phyloP scores from a whole-genome alignment of 2,113 vertebrate species.

The Xyliphius kryptos region DNA sequence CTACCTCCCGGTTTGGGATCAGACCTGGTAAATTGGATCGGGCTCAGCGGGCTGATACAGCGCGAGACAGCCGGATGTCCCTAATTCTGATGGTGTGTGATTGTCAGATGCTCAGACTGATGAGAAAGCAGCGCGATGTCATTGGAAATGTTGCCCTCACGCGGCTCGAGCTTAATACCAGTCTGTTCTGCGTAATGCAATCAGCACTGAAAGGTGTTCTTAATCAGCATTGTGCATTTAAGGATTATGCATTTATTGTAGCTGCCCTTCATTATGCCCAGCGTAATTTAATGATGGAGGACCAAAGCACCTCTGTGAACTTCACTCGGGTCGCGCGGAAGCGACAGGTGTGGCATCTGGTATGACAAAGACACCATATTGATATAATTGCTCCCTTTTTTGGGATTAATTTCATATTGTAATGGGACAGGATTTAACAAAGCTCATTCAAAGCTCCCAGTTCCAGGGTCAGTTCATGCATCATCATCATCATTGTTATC shows the following conservation, averaged over 20 bases:
- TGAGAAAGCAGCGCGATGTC: too few species aligned
- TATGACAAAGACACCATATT: conserved; percentile 45
- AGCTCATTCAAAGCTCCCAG: too few species aligned
- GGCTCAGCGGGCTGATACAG: too few species aligned
- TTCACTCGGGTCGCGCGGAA: conserved; percentile 39
- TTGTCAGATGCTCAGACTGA: too few species aligned
- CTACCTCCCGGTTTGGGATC: too few species aligned
- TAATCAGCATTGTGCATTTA: conserved; percentile 68
- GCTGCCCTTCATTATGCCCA: conserved; percentile 25
- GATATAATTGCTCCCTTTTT: conserved; percentile 44
- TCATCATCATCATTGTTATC: too few species aligned
- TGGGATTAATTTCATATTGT: conserved; percentile 49
- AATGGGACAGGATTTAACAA: conserved; percentile 45
- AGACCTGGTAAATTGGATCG: too few species aligned
- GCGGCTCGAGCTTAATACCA: conserved; percentile 57
- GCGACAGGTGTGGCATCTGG: conserved; percentile 38
- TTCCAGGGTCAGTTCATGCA: too few species aligned
- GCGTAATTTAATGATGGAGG: conserved; percentile 43
- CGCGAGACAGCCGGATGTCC: too few species aligned
- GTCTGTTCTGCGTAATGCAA: too few species aligned
- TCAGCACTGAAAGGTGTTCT: conserved; percentile 71
- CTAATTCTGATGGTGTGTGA: too few species aligned
- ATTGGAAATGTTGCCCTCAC: conserved; percentile 55
- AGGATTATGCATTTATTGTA: conserved; percentile 52
- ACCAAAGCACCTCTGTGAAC: conserved; percentile 23